These are phyloP conservation scores for Lochmaea capreae DNA, from an alignment of 2,888 invertebrate species.

Conservation along the genomic window DNA sequence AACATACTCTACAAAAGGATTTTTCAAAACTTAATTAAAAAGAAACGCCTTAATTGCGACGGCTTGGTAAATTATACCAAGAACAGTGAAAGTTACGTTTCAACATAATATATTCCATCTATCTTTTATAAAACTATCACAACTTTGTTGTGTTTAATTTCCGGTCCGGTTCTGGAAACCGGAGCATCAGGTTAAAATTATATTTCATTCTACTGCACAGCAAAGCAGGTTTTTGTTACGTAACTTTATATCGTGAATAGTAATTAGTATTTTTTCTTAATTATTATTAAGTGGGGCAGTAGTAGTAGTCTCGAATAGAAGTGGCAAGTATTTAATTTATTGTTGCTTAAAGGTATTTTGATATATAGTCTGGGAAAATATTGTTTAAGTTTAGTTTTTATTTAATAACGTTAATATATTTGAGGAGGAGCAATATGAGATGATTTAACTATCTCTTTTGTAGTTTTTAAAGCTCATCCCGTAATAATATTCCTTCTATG, in stretches of 20 bases:
- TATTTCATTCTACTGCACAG: conserved; percentile 1
- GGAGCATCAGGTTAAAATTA: conserved; percentile 29
- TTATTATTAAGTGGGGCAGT: conserved; percentile 26
- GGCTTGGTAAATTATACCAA: no score
- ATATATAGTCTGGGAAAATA: neutral
- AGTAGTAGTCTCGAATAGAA: conserved; percentile 8
- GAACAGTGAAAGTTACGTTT: conserved; percentile 20
- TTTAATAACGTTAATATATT: no score
- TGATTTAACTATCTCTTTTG: no score
- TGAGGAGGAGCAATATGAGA: no score
- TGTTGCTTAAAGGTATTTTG: conserved; percentile 19
- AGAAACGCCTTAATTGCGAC: no score
- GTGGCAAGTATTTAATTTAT: neutral
- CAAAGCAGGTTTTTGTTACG: conserved; percentile 13
- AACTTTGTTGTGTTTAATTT: conserved; percentile 4
- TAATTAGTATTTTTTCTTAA: conserved; percentile 28
- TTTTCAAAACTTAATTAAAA: no score
- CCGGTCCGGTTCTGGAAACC: conserved; percentile 22
- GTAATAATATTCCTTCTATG: no score
- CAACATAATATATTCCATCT: neutral
- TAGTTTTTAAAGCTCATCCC: no score
- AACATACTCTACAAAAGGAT: no score
- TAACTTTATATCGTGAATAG: conserved; percentile 12
- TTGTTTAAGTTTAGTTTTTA: neutral
- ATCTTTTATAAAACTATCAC: conserved; percentile 12